phyloP scores from a whole-genome alignment of 2,113 vertebrate species.

The Vicugna pacos region DNA sequence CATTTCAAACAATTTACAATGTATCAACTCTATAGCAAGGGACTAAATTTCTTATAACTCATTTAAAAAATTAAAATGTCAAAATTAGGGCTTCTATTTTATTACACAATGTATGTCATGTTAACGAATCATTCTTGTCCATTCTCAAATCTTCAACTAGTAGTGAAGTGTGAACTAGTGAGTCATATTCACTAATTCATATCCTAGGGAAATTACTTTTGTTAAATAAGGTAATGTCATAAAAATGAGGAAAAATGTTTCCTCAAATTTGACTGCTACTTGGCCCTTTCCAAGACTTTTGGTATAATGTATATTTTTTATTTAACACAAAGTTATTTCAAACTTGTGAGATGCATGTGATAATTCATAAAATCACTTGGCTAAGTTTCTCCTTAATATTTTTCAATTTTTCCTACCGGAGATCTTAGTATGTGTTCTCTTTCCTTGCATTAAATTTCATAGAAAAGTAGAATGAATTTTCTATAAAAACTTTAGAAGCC shows the following conservation, averaged over 20 bases:
- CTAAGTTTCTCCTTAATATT: neutral
- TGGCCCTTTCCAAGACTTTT: neutral
- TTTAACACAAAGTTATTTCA: neutral
- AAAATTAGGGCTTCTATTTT: neutral
- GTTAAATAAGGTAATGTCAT: neutral
- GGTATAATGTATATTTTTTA: neutral
- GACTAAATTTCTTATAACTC: neutral
- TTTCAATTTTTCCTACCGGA: neutral
- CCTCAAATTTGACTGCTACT: neutral
- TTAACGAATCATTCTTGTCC: neutral
- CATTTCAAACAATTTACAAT: neutral
- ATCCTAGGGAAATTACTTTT: neutral
- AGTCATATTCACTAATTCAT: neutral
- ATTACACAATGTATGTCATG: neutral
- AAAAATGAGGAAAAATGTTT: neutral
- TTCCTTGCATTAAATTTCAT: neutral
- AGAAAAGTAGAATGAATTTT: neutral
- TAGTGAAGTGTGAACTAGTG: neutral
- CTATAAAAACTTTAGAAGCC: neutral
- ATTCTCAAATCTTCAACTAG: neutral
- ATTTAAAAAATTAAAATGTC: slow-evolving; percentile 37
- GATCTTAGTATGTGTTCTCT: neutral
- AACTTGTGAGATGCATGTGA: neutral
- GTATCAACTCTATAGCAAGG: neutral
- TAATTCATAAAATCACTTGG: neutral